Evolutionary conservation across 2,888 invertebrate genomes (phyloP).

Genomic region (Sphinx pinastri): DNA sequence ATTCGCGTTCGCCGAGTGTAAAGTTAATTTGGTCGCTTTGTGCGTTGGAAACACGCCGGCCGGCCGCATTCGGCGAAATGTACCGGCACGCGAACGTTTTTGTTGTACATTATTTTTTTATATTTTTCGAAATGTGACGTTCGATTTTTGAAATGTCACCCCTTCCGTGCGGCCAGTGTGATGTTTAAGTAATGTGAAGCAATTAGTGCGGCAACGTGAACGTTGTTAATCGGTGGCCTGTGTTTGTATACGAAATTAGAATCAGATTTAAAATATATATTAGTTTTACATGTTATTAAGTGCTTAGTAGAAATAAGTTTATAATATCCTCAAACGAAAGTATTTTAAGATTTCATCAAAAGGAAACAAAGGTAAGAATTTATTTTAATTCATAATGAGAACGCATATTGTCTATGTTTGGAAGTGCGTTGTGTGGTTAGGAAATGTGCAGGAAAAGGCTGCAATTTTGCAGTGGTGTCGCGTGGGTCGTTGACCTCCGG

Average conservation of each 20-base stretch:
- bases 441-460: slow-evolving; percentile 25
- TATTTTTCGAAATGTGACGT: slow-evolving; percentile 61
- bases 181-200: slow-evolving; percentile 29
- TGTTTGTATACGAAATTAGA: slow-evolving; percentile 49
- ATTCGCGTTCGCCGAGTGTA: slow-evolving; percentile 41
- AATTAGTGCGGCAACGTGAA: slow-evolving; percentile 38
- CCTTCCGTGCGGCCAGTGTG: slow-evolving; percentile 5
- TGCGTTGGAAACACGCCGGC: slow-evolving; percentile 62
- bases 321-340: background rate
- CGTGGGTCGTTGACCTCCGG: slow-evolving; percentile 73
- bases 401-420: slow-evolving; percentile 15
- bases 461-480: slow-evolving; percentile 40
- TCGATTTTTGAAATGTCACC: slow-evolving; percentile 42
- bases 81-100: slow-evolving; percentile 81
- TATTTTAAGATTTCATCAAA: background rate
- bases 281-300: background rate
- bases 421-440: slow-evolving; percentile 15
- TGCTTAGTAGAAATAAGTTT: slow-evolving; percentile 16
- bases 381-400: background rate
- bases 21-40: slow-evolving; percentile 55
- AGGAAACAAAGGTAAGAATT: slow-evolving; percentile 15
- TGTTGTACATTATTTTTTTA: slow-evolving; percentile 69
- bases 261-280: slow-evolving; percentile 25
- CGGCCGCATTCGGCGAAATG: slow-evolving; percentile 77
- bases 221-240: slow-evolving; percentile 51